Evolutionary conservation across 2,113 vertebrate genomes (phyloP), one percentile per base, ranked within the genome.

Genomic region (Calyptommatus sinebrachiatus): DNA sequence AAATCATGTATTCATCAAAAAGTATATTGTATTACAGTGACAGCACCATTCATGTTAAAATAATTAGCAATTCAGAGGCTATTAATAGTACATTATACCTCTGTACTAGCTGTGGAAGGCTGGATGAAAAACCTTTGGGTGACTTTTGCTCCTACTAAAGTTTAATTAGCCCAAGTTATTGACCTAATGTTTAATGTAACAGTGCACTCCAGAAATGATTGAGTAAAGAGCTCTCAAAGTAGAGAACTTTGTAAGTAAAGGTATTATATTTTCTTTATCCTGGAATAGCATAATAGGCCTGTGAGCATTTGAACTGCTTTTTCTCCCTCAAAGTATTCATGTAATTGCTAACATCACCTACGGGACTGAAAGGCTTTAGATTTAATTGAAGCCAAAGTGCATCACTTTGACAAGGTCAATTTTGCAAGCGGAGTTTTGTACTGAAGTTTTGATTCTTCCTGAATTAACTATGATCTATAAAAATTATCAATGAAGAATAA

Each of bases 141-240:
- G 94, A 94, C 93, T 95, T 92, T 93, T 94, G 91, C 92, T 94
- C 91, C 90, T 90, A 89, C 91, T 95, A 93, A 94, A 94, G 94
- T 94, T 93, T 95, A 95, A 95, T 95, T 93, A 94, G 89, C 86
- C 91, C 91, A 92, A 86, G 88, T 92, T 94, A 91, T 88, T 94
- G 92, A 95, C 92, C 91, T 94, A 89, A 90, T 95, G 89, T 94
- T 95, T 95, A 94, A 93, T 95, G 90, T 93, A 94, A 93, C 75
- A 90, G 85, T 92, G 92, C 90, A 93, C 93, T 94, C 87, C 77
- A 89, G 91, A 81, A 93, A 92, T 91, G 87, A 93, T 91, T 91
- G 91, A 86, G 89, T 92, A 94, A 94, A 94, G 90, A 85, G 93
- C 86, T 93, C 88, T 89, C 90, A 91, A 94, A 93, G 91, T 86